Evolutionary conservation across 2,113 vertebrate species (phyloP), one percentile per base, ranked within the genome.

Genomic region (Cryptoleucopteryx plumbea): DNA sequence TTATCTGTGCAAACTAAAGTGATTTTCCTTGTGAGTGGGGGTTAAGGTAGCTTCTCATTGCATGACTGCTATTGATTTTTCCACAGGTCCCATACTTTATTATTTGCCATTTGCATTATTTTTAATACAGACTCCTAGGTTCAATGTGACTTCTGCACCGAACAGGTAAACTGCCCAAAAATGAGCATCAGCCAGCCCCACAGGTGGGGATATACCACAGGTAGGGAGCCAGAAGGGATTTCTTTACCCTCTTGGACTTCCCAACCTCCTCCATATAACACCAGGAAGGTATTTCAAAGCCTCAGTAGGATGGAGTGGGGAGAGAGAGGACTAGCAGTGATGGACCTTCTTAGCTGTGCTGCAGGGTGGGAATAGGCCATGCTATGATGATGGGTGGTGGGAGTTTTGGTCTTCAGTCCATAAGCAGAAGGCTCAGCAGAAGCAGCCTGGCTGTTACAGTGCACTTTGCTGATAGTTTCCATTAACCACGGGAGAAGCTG

Each of bases 381-480:
- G 1, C 32, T 45, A 23, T 1, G 0, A 20, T 52, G 58, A 17
- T 34, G 59, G 4, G 7, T 58, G 29, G 29, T 58, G 13, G 34
- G 36, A 73, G 48, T 7, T 62, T 55, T 73, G 36, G 21, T 56
- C 36, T 62, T 55, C 22, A 27, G 58, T n/a, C 59, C 50, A 8
- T 25, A 77, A 72, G 21, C 31, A 94, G 23, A 71, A 31, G 22
- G 36, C 45, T 66, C 45, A 47, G 22, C 50, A 96, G 82, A 47
- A 84, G 53, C 21, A n/a, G 50, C 26, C 38, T 59, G 29, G 53
- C 34, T 56, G 31, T 50, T 59, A 34, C 29, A 48, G 26, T 52
- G 38, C 40, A 12, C 40, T 78, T 80, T 70, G 55, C 56, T 81
- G 68, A 48, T 1, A 0, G 17, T 53, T 85, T n/a, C 29, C 12